Base-by-base conservation (phyloP, 2,888 invertebrate genomes). In the Melipona beecheii region DNA sequence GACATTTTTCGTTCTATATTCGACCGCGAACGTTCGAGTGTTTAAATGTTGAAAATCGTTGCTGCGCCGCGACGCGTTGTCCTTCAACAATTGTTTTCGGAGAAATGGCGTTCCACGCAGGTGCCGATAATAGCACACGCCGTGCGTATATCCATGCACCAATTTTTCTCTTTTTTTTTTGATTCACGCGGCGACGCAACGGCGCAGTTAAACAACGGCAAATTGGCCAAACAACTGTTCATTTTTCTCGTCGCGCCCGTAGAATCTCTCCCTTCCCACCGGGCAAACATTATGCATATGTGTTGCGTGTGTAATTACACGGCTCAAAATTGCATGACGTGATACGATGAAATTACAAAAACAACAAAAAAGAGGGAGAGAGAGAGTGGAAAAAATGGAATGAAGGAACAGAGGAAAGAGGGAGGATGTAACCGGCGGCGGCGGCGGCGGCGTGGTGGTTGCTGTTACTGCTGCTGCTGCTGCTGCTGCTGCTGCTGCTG, bases 281-380 rank as follows among this genome's bases (percentile, higher is more conserved):
- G 36, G 49, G 64, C 58, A 50, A 58, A 62, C 73, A 74, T 84
- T 74, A 83, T 56, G 65, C 78, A 56, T 65, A 50, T 76, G 68
- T 54, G 74, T 84, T 74, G 85, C 84, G 80, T 85, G 85, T 54
- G 73, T 50, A 77, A 76, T 76, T 80, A 70, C 70, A 60, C 74
- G 70, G 70, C 56, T 73, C 52, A 71, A 77, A 85, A 77, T 85
- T 80, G 85, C 74, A 50, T 84, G 76, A 78, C 80, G 76, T 62
- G 79, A 66, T 77, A 70, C 54, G 72, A 27, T 56, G 66, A 64
- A 81, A 80, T 74, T 83, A 64, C 58, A 74, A 65, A 31, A 49
- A 71, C 4, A 43, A 43, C 19, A 15, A 36, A 36, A 15, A 64
- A 2, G 0, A 4, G 0, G 13, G 31, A 2, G n/a, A 62, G 19